Base-by-base conservation (phyloP, 2,888 invertebrate genomes). In the Pseudococcus viburni region DNA sequence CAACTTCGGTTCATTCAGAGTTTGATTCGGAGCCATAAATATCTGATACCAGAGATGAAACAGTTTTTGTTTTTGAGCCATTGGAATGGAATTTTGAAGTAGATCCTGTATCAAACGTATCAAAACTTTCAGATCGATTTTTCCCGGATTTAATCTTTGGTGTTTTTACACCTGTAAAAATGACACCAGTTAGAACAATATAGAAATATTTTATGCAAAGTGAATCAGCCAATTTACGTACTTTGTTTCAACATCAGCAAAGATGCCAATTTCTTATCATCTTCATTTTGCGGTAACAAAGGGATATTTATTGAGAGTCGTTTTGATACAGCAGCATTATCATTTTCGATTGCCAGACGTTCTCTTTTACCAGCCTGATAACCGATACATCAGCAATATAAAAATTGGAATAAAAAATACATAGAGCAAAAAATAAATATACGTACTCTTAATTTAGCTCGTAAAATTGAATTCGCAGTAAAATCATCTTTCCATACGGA, bases 401-500 rank as follows among this genome's bases (percentile, higher is more conserved):
- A 42, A 42, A 42, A 42, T 39, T 8, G 9, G 0, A 42, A 7
- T 42, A 42, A 19, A 26, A 64, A 33, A 68, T 11, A 33, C 8
- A 42, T 42, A 8, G 1, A 0, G 42, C 8, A 42, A 9, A 84
- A 84, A 55, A 22, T 39, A 17, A 73, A 39, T 12, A 11, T 85
- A 91, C 93, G 92, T 93, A 97, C 98, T 91, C 99, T 94, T 92
- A 99, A 98, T 90, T 94, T 94, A 83, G 95, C 94, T 89, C 99
- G 93, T 39, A 99, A 92, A 77, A 94, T 94, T 91, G 95, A 96
- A 92, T 99, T 99, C 0, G 98, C 96, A 88, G 95, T 94, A 91
- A 98, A 99, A 92, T 97, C 97, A 92, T 99, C 99, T 90, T 95
- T 95, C 97, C 97, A 97, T 0, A 95, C 94, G 84, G 94, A 94